Percentiles rank a stretch among this genome's conserved stretches.
Evolutionary conservation across 2,113 vertebrate species (phyloP).

Genomic region (Ammodytes dubius): DNA sequence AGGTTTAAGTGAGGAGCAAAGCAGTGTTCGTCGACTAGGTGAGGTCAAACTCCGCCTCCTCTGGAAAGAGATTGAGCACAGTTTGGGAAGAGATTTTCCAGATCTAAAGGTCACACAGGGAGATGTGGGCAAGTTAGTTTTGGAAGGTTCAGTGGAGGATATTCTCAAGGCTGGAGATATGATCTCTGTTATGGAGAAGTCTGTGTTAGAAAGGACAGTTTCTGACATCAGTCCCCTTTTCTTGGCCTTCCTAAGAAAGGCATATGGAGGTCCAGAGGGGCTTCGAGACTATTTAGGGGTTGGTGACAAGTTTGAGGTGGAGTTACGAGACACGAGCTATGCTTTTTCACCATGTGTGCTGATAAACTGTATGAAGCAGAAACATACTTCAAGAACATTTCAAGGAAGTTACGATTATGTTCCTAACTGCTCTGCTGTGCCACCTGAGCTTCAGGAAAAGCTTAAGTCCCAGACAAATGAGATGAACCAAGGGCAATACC

Average conservation of each 20-base stretch:
- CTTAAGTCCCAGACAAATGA: slow-evolving; percentile 39
- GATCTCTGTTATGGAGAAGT: slow-evolving; percentile 21
- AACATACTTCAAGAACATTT: slow-evolving; percentile 35
- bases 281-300: slow-evolving; percentile 47
- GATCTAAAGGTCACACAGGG: slow-evolving; percentile 29
- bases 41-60: slow-evolving; percentile 69
- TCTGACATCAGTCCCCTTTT: slow-evolving; percentile 41
- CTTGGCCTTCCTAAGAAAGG: slow-evolving; percentile 58
- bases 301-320: slow-evolving; percentile 45
- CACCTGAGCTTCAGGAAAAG: slow-evolving; percentile 37
- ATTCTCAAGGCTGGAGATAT: slow-evolving; percentile 47
- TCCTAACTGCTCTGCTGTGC: slow-evolving; percentile 7
- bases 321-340: slow-evolving; percentile 59
- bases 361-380: slow-evolving; percentile 26
- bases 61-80: slow-evolving; percentile 45
- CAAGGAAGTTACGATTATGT: slow-evolving; percentile 48
- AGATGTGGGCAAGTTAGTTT: slow-evolving; percentile 45
- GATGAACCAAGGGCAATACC: slow-evolving; percentile 42
- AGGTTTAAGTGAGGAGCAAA: slow-evolving; percentile 2
- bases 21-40: slow-evolving; percentile 35
- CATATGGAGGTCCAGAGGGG: slow-evolving; percentile 20
- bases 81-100: slow-evolving; percentile 40
- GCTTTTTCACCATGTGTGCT: slow-evolving; percentile 48
- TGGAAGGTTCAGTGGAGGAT: slow-evolving; percentile 57
- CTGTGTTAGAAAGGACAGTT: slow-evolving; percentile 49